Conservation (phyloP, 2,113 vertebrate genomes). For the Aphyosemion australe region DNA sequence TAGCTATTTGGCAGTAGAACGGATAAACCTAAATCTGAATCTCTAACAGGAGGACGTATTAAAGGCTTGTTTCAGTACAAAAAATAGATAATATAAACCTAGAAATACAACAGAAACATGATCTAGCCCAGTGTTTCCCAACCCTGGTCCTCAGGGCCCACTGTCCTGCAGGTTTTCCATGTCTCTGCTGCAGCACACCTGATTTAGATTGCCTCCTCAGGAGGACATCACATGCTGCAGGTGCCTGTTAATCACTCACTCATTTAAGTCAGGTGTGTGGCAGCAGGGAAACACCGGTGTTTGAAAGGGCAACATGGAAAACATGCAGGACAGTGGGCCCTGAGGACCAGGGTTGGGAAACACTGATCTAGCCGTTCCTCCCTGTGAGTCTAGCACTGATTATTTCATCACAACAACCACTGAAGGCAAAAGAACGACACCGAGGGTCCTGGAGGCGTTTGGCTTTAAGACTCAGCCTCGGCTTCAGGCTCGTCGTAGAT, state of each 20-base stretch:
- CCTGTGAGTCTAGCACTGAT: constrained; percentile 38
- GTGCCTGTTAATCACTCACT: too few relatives aligned
- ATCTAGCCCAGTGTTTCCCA: too few relatives aligned
- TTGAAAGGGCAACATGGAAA: too few relatives aligned
- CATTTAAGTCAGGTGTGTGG: too few relatives aligned
- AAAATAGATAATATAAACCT: constrained; percentile 68
- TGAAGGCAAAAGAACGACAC: constrained; percentile 38
- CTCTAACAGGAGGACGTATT: constrained; percentile 35
- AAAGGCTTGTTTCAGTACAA: constrained; percentile 57
- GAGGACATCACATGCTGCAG: too few relatives aligned
- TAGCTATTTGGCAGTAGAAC: constrained; percentile 61
- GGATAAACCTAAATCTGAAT: constrained; percentile 35
- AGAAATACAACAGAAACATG: constrained; percentile 56
- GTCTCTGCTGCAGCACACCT: too few relatives aligned
- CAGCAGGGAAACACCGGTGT: too few relatives aligned
- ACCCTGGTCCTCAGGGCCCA: too few relatives aligned
- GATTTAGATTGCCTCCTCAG: too few relatives aligned
- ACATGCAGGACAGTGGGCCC: too few relatives aligned
- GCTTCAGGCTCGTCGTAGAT: constrained; percentile 89
- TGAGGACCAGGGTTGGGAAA: too few relatives aligned
- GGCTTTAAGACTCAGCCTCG: constrained; percentile 81
- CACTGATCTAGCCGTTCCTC: constrained; percentile 11
- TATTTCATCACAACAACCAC: constrained; percentile 21
- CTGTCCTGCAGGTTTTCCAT: too few relatives aligned
- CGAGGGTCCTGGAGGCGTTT: constrained; percentile 5